These are phyloP conservation scores for Sialis fuliginosa DNA, from an alignment of 2,888 invertebrate genomes.

Conservation along the genomic window DNA sequence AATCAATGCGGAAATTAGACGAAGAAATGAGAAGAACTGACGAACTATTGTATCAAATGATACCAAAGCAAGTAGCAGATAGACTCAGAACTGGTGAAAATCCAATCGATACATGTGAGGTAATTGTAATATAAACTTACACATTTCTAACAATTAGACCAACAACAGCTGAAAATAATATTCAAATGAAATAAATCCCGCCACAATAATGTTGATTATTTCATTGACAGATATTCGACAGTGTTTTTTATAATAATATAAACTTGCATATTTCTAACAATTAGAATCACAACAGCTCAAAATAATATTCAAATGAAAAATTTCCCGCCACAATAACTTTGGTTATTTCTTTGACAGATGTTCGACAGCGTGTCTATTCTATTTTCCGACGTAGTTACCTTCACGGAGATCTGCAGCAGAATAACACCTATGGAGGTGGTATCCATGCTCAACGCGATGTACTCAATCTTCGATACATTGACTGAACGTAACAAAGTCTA, in stretches of 20 bases:
- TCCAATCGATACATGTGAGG: slow-evolving; percentile 93
- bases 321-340: no score
- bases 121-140: slow-evolving; percentile 20
- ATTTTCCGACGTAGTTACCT: slow-evolving; percentile 95
- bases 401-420: slow-evolving; percentile 90
- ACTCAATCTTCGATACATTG: slow-evolving; percentile 88
- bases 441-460: slow-evolving; percentile 93
- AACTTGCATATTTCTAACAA: no score
- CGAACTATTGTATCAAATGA: slow-evolving; percentile 94
- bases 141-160: no score
- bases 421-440: slow-evolving; percentile 97
- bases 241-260: no score
- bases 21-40: slow-evolving; percentile 93
- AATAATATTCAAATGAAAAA: no score
- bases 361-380: slow-evolving; percentile 91
- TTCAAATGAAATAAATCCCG: no score
- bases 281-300: no score
- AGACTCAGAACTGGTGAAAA: slow-evolving; percentile 84
- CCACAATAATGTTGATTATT: no score
- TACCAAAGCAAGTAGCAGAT: slow-evolving; percentile 95
- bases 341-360: slow-evolving; percentile 67
- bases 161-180: no score
- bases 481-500: slow-evolving; percentile 88
- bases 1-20: slow-evolving; percentile 89
- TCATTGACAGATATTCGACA: no score